A percentile compares a stretch with the other conserved stretches of the same genome.
phyloP scores from a whole-genome alignment of 2,113 vertebrate species.

The Haemorhous mexicanus region DNA sequence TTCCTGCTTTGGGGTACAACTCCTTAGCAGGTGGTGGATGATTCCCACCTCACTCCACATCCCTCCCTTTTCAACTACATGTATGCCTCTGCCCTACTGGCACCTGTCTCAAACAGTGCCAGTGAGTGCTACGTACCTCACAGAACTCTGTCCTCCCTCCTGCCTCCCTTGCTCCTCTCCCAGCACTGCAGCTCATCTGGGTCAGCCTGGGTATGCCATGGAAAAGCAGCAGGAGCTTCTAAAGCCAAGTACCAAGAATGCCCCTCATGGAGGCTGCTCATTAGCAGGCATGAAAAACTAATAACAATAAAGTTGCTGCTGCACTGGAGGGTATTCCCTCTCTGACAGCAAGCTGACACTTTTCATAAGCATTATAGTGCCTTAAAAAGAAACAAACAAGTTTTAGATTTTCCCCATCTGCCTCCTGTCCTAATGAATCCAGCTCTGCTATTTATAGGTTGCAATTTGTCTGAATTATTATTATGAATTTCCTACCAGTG shows the following conservation, averaged over 20 bases:
- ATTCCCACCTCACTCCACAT: background rate
- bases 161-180: background rate
- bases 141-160: background rate
- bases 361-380: slow-evolving; percentile 6
- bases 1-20: background rate
- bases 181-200: background rate
- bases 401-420: slow-evolving; percentile 42
- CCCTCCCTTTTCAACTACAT: background rate
- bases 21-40: background rate
- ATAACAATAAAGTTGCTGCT: background rate
- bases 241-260: background rate
- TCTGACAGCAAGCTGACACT: slow-evolving; percentile 43
- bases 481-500: slow-evolving; percentile 42
- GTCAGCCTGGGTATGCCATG: background rate
- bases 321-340: slow-evolving; percentile 17
- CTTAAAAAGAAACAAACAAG: slow-evolving; percentile 54
- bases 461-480: slow-evolving; percentile 59
- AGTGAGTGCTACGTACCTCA: background rate
- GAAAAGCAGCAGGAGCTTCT: background rate
- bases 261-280: background rate
- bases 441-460: slow-evolving; percentile 51
- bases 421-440: slow-evolving; percentile 50
- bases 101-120: background rate
- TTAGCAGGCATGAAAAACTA: slow-evolving; percentile 1
- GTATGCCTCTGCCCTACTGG: background rate